A percentile compares a stretch with the other conserved stretches of the same genome.
phyloP scores from a whole-genome alignment of 2,888 invertebrate genomes.

The Aspidiotus rigidus region DNA sequence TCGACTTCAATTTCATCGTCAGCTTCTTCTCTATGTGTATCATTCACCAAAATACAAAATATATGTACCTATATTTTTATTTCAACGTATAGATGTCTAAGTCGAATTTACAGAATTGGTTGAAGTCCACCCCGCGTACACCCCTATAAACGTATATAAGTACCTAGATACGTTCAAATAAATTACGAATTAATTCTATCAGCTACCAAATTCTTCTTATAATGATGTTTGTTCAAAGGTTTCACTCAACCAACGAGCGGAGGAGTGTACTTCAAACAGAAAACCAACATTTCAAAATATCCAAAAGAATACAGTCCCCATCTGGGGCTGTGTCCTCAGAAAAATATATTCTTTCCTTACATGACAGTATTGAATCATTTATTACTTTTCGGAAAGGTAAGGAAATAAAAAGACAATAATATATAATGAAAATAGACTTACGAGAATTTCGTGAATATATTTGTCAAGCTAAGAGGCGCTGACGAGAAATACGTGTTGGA shows the following conservation, averaged over 20 bases:
- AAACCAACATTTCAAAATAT: background rate
- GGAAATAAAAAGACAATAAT: background rate
- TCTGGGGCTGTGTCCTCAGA: background rate
- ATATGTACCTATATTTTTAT: too few species aligned
- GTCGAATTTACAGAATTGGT: too few species aligned
- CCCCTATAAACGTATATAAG: too few species aligned
- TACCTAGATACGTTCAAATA: too few species aligned
- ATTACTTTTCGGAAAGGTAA: background rate
- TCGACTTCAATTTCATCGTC: too few species aligned
- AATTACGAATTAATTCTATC: too few species aligned
- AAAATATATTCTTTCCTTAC: background rate
- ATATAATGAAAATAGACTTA: background rate
- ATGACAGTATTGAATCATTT: slow-evolving; percentile 1
- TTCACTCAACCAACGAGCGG: background rate
- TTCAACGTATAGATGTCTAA: too few species aligned
- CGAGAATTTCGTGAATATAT: background rate
- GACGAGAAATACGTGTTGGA: background rate
- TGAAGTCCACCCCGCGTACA: too few species aligned
- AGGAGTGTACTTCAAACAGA: background rate
- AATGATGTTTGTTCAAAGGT: background rate
- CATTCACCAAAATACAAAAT: too few species aligned
- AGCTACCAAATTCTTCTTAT: too few species aligned
- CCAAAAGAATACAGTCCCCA: background rate
- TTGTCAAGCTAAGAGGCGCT: background rate
- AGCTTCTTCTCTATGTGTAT: too few species aligned